Evolutionary conservation across 2,888 invertebrate species (phyloP), one percentile per base, ranked within the genome.

Genomic region (Trachelus tabidus): DNA sequence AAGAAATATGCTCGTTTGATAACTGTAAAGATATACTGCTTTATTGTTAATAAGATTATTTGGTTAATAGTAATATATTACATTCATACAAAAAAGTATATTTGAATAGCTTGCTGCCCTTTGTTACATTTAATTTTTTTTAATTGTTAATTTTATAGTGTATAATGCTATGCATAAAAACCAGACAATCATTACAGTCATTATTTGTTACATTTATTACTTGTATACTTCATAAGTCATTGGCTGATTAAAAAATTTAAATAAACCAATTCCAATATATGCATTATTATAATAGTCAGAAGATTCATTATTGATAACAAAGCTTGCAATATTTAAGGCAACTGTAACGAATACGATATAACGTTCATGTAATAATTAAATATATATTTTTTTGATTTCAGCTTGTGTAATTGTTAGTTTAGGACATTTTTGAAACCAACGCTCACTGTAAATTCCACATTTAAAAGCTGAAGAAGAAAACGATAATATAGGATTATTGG

Each of bases 361-460:
- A 56, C 9, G 15, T 56, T 23, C 56, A 23, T 9, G 23, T 56
- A 56, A 56, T 56, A 56, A 56, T 23, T 56, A 12, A 35, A 56
- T 56, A 23, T 56, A 56, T 56, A 56, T 86, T 86, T 89, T 89
- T 90, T 90, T 89, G 87, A 84, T 94, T 94, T 89, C 94, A 94
- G 94, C 94, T 94, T 94, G 94, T 94, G 94, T 94, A 94, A 94
- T 93, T 94, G 90, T 91, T 91, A 91, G 90, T 90, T 90, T 91
- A 91, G 90, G 90, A 90, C 88, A 91, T 84, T 90, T 89, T 90
- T 90, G 90, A 90, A 91, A 90, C 90, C 89, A 92, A 91, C 92
- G 90, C 91, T 92, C 92, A 92, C 88, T 90, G 87, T 89, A 91
- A 91, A 91, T 90, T 91, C 87, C 87, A 89, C 87, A 91, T 92